A percentile compares a stretch with the other conserved stretches of the same genome.
Conservation (phyloP, 2,113 vertebrate species). For the Ptilorrhoa leucosticta region DNA sequence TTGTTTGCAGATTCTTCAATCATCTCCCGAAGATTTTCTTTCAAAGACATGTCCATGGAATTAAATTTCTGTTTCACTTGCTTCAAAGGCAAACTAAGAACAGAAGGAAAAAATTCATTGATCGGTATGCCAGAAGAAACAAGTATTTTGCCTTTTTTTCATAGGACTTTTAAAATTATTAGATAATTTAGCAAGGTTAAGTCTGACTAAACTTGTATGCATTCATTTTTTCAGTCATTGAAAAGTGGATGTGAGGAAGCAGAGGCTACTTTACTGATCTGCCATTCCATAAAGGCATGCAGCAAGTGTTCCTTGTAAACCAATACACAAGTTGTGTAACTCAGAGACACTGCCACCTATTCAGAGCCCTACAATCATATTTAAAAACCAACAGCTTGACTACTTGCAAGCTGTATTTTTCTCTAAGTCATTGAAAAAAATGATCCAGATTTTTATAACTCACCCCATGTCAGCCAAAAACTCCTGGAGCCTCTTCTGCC, state of each 20-base stretch:
- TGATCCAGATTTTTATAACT: not conserved
- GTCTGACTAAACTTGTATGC: not conserved
- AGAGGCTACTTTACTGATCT: not conserved
- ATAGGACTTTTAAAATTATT: not conserved
- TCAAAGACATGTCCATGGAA: slow-evolving; percentile 93
- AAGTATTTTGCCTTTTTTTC: not conserved
- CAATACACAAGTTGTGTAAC: not conserved
- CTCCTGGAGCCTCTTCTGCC: slow-evolving; percentile 93
- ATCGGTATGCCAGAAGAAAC: not conserved
- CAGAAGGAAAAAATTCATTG: not conserved
- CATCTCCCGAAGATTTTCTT: slow-evolving; percentile 92
- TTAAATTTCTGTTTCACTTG: slow-evolving; percentile 95
- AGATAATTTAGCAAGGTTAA: not conserved
- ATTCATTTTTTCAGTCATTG: not conserved
- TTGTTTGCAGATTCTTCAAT: slow-evolving; percentile 96
- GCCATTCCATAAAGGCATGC: not conserved
- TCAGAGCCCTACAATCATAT: not conserved
- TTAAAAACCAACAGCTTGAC: not conserved
- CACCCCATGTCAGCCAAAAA: slow-evolving; percentile 98
- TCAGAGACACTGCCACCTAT: not conserved
- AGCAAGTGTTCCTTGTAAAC: not conserved
- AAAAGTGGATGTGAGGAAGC: not conserved
- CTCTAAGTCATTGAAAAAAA: not conserved
- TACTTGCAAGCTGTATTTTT: not conserved
- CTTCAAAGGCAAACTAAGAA: slow-evolving; percentile 87